Evolutionary conservation across 2,888 invertebrate genomes (phyloP), one percentile per base, ranked within the genome.

Genomic region (Eupeodes luniger): DNA sequence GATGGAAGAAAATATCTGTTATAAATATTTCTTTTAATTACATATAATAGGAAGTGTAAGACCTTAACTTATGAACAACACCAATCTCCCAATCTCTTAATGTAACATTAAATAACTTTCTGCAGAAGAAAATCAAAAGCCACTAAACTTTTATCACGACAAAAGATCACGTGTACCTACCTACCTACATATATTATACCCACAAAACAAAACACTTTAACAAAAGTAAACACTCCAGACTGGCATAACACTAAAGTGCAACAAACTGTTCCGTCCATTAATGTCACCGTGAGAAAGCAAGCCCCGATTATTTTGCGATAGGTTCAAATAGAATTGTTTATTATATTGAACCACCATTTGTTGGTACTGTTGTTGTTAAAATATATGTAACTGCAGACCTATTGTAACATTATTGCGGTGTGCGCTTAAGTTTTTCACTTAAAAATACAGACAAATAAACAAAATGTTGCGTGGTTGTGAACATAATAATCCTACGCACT

Each of bases 401-500:
- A 14, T 44, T 36, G 10, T 16, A 7, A 34, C 4, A 55, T 61
- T 62, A 14, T 11, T 11, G 9, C 49, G 40, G 55, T 67, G 47
- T 53, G 49, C 14, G 61, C 36, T 61, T 59, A 40, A 5, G 40
- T 7, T 40, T 40, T 40, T 61, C 72, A 49, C 61, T 74, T n/a
- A 64, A 82, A 59, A 69, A 40, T 12, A 66, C 72, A 72, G 49
- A 51, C 69, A 66, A 40, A 66, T 61, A 78, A 79, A 84, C 74
- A 87, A 84, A 87, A 81, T 81, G 80, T 84, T 84, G 87, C 87
- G 87, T 87, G 84, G 87, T 77, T 76, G 80, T 14, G 5, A 84
- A 87, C 87, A 84, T 84, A 77, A 77, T 74, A 83, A 84, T 79
- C 87, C 87, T 87, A 87, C 84, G 84, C 87, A 87, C 61, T 76